Conservation (phyloP, 2,888 invertebrate genomes). For the Pseudanteris insignis region DNA sequence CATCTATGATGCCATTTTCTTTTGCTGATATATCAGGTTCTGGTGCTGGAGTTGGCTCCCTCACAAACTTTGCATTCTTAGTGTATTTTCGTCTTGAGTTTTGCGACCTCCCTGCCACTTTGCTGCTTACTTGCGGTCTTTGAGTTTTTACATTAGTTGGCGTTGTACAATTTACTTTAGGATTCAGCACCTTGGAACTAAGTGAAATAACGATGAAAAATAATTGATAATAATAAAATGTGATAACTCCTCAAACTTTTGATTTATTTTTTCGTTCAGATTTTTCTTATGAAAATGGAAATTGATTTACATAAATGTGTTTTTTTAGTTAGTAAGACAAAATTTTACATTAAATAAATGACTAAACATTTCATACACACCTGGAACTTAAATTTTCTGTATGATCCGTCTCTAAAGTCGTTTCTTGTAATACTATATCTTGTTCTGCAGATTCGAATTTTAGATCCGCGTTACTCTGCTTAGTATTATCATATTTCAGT, state of each 20-base stretch:
- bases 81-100: conserved; percentile 52
- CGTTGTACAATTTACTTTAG: conserved; percentile 40
- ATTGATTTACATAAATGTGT: no score
- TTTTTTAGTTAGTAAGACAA: no score
- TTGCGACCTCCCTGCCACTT: conserved; percentile 45
- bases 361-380: conserved; percentile 3
- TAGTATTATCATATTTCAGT: conserved; percentile 36
- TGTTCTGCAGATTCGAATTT: background rate
- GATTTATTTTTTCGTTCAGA: no score
- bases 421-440: conserved; percentile 13
- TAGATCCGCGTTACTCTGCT: conserved; percentile 24
- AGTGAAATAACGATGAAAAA: no score
- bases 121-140: conserved; percentile 41
- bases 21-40: conserved; percentile 46
- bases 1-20: conserved; percentile 19
- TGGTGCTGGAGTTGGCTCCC: conserved; percentile 59
- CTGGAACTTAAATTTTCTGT: conserved; percentile 37
- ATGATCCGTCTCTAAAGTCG: conserved; percentile 24
- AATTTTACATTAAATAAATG: background rate
- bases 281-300: no score
- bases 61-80: conserved; percentile 54
- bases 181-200: conserved; percentile 36
- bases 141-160: conserved; percentile 37
- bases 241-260: no score
- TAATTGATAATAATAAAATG: no score